Evolutionary conservation across 2,113 vertebrate species (phyloP).

Genomic region (Argyrosomus japonicus): DNA sequence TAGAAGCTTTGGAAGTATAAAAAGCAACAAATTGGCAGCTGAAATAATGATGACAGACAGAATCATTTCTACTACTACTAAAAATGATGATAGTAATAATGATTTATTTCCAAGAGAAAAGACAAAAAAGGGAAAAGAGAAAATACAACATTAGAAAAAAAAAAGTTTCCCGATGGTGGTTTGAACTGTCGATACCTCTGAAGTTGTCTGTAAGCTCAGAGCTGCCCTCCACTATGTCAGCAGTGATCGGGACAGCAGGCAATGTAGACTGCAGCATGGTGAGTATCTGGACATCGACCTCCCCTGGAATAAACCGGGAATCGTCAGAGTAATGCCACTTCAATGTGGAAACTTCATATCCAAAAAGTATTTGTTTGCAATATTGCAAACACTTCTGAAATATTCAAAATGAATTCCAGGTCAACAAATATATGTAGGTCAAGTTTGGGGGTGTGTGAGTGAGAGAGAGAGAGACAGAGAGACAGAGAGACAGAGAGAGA

Average conservation of each 20-base stretch:
- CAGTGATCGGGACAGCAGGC: conserved; percentile 82
- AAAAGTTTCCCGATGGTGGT: not conserved
- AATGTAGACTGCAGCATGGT: conserved; percentile 82
- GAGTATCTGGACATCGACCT: conserved; percentile 89
- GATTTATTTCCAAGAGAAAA: not conserved
- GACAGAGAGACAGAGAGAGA: too few relatives aligned
- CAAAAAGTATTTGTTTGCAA: not conserved
- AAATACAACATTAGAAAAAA: not conserved
- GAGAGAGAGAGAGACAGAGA: not conserved
- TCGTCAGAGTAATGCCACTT: not conserved
- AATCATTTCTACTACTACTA: too few relatives aligned
- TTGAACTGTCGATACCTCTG: conserved; percentile 84
- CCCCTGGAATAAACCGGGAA: conserved; percentile 78
- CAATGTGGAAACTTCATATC: not conserved
- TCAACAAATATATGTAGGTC: not conserved
- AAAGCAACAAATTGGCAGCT: too few relatives aligned
- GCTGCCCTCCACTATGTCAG: conserved; percentile 88
- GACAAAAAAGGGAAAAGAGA: not conserved
- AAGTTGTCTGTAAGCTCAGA: conserved; percentile 85
- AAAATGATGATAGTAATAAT: too few relatives aligned
- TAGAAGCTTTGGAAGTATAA: too few relatives aligned
- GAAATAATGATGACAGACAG: too few relatives aligned
- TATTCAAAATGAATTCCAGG: not conserved
- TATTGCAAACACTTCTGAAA: not conserved
- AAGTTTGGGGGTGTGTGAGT: not conserved